Base-by-base conservation (phyloP, 2,888 invertebrate species). In the Drosophila paucipuncta region DNA sequence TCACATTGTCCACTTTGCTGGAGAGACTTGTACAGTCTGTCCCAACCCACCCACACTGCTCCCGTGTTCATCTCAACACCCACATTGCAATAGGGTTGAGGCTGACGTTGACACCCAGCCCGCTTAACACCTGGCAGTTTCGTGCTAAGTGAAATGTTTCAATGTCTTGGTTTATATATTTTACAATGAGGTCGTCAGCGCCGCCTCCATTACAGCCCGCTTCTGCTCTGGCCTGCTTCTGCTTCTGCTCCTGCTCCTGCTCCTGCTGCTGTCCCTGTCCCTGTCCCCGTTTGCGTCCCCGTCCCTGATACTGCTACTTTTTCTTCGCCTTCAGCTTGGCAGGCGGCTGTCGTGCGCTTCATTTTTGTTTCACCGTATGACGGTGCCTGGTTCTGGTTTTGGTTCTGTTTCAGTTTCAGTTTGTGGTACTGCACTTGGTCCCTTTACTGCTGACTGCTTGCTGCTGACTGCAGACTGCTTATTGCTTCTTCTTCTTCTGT, bases 91-190 rank as follows among this genome's bases (percentile, higher is more conserved):
- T 62, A 43, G 58, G 43, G 5, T 58, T 52, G 55, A 28, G 30
- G 11, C 41, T 22, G 28, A 37, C 30, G 39, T 22, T 39, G 13
- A 10, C 30, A 50, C 47, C 35, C 57, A 60, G 43, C 73, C 72
- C 68, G 71, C 71, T 76, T 73, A 78, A 78, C 89, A 86, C 89
- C 85, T 86, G 89, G 62, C 76, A 69, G 68, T 69, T 70, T 76
- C 69, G 72, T 74, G 82, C 84, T 86, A 86, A 86, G 85, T 86
- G 85, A 89, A 85, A 85, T 89, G 85, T 89, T 89, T 80, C 85
- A 82, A 82, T 85, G 86, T 80, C 85, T 89, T 86, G 85, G 85
- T 89, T 85, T 85, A 85, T 85, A 86, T 86, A 89, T 89, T 85
- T 89, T 80, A 76, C 89, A 86, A 84, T 86, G 89, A 89, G 84